Evolutionary conservation across 2,888 invertebrate species (phyloP).

Genomic region (Pammene aurita): DNA sequence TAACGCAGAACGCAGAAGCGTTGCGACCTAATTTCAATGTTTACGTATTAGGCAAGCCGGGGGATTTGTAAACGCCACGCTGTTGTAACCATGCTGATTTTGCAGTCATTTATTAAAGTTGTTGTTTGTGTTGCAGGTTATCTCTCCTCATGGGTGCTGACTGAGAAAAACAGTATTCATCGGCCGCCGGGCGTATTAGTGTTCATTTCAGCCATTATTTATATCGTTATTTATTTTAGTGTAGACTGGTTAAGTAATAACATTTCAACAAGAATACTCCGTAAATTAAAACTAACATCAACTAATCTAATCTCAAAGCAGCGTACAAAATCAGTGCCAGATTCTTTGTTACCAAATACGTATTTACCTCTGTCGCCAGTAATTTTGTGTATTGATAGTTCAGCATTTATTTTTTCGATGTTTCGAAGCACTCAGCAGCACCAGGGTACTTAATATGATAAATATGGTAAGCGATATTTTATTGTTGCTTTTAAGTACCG

Average conservation of each 20-base stretch:
- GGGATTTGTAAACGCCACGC: not conserved
- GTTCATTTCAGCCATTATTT: constrained; percentile 64
- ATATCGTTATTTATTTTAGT: constrained; percentile 69
- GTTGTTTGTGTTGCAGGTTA: constrained; percentile 52
- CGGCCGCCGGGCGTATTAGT: constrained; percentile 48
- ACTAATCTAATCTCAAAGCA: constrained; percentile 42
- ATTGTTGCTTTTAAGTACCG: constrained; percentile 45
- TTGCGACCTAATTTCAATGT: constrained; percentile 23
- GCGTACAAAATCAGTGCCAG: constrained; percentile 62
- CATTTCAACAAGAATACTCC: constrained; percentile 54
- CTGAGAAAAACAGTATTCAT: constrained; percentile 60
- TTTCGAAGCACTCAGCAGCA: constrained; percentile 60
- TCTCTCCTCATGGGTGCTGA: constrained; percentile 64
- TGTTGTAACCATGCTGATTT: constrained; percentile 3
- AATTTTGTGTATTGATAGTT: constrained; percentile 51
- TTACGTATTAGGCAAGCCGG: constrained; percentile 20
- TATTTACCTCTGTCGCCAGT: constrained; percentile 42
- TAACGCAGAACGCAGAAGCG: not conserved
- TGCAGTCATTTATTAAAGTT: constrained; percentile 4
- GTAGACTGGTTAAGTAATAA: constrained; percentile 59
- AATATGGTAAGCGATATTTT: constrained; percentile 45
- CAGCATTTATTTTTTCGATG: constrained; percentile 69
- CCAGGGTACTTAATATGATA: constrained; percentile 63
- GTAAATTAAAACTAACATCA: constrained; percentile 44
- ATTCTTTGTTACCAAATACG: constrained; percentile 50